Conservation (phyloP, 2,888 invertebrate genomes). For the Calameuta filiformis region DNA sequence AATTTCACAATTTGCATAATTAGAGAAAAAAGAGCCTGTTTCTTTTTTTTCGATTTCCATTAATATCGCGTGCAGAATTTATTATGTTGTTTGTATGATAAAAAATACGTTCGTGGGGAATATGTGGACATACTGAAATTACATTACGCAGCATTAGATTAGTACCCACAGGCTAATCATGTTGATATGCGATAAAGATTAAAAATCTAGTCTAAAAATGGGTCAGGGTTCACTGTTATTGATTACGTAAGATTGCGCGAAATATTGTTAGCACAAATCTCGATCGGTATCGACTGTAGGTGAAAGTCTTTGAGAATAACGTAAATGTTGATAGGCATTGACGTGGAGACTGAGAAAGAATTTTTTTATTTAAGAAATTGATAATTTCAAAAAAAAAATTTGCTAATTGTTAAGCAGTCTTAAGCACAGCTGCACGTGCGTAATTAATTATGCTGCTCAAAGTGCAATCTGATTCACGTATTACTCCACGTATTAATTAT, state of each 20-base stretch:
- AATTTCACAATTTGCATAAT: not conserved
- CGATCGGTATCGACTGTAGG: not conserved
- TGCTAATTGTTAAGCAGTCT: no score
- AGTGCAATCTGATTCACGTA: not conserved
- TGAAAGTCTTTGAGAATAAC: not conserved
- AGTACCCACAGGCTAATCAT: not conserved
- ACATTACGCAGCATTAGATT: not conserved
- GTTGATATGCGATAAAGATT: not conserved
- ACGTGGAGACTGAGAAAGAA: not conserved
- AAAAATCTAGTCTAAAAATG: not conserved
- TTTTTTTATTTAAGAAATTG: not conserved
- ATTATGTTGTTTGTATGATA: not conserved
- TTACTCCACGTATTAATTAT: not conserved
- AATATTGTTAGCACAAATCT: not conserved
- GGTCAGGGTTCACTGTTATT: not conserved
- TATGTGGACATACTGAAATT: not conserved
- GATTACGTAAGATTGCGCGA: not conserved
- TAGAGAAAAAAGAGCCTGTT: not conserved
- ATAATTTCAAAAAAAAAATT: not conserved
- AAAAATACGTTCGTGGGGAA: not conserved
- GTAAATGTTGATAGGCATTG: not conserved
- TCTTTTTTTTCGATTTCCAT: not conserved
- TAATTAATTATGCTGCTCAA: not conserved
- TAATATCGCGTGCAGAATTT: not conserved
- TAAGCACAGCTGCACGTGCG: not conserved